Evolutionary conservation across 1,140 invertebrate genomes (phyloP).

Genomic region (Caenorhabditis brenneri): DNA sequence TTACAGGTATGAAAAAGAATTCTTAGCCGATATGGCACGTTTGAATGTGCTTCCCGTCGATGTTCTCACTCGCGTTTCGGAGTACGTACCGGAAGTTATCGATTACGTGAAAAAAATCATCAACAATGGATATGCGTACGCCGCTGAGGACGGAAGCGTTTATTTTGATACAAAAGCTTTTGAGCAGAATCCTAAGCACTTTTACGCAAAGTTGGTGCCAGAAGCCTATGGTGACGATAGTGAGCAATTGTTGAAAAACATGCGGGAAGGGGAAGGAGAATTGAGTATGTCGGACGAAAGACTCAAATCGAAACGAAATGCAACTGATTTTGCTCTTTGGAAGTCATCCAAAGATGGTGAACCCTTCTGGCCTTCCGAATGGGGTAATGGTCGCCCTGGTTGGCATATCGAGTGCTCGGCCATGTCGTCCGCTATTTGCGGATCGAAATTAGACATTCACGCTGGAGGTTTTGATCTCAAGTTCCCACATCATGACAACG

Average conservation of each 20-base stretch:
- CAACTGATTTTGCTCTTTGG: slow-evolving; percentile 97
- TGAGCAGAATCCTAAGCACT: slow-evolving; percentile 83
- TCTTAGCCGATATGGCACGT: slow-evolving; percentile 92
- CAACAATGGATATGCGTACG: slow-evolving; percentile 77
- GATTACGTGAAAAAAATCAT: slow-evolving; percentile 89
- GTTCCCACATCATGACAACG: slow-evolving; percentile 99
- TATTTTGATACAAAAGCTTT: slow-evolving; percentile 95
- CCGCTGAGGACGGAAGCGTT: slow-evolving; percentile 65
- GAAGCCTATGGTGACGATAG: slow-evolving; percentile 95
- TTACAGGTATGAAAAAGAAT: slow-evolving; percentile 88
- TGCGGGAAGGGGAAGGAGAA: slow-evolving; percentile 92
- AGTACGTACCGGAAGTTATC: slow-evolving; percentile 96
- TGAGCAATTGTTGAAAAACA: slow-evolving; percentile 75
- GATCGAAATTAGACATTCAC: slow-evolving; percentile 90
- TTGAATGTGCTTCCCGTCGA: slow-evolving; percentile 81
- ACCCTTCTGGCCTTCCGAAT: slow-evolving; percentile 93
- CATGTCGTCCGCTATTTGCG: slow-evolving; percentile 91
- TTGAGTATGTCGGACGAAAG: slow-evolving; percentile 77
- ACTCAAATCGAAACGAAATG: slow-evolving; percentile 81
- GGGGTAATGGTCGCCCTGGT: slow-evolving; percentile 86
- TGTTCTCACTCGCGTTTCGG: slow-evolving; percentile 88
- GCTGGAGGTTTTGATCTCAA: slow-evolving; percentile 96
- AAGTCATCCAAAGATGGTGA: slow-evolving; percentile 95
- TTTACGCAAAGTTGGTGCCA: slow-evolving; percentile 94
- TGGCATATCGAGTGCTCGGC: slow-evolving; percentile 99